phyloP scores from a whole-genome alignment of 92 coral and sea anemone genomes.

The Metridium senile region DNA sequence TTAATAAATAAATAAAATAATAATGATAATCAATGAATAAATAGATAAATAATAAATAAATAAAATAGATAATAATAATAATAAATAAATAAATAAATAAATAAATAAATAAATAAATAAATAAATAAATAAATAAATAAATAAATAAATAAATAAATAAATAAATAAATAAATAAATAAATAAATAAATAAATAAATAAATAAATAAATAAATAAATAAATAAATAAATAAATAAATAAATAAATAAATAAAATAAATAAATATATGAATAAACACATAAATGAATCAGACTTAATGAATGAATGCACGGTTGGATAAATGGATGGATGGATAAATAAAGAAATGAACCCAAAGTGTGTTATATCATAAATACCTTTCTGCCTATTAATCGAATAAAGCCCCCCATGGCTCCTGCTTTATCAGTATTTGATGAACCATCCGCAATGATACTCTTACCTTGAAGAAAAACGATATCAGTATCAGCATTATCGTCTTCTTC shows the following conservation, averaged over 20 bases:
- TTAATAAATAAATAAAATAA: neutral
- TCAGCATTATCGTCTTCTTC: too few species aligned
- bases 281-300: neutral
- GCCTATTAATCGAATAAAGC: constrained; percentile 60
- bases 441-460: constrained; percentile 53
- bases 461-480: neutral
- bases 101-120: neutral
- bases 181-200: neutral
- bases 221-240: neutral
- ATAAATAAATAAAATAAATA: neutral
- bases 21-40: neutral
- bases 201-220: neutral
- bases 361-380: constrained; percentile 33
- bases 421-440: constrained; percentile 41
- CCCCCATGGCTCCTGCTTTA: constrained; percentile 65
- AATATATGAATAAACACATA: neutral
- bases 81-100: neutral
- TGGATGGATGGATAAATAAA: neutral
- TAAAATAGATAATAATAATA: neutral
- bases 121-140: neutral
- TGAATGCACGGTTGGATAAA: neutral
- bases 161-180: neutral
- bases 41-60: neutral
- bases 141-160: neutral
- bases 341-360: neutral